These are phyloP conservation scores for Ostrea denselamellosa DNA, from an alignment of 1,140 invertebrate species.

Conservation along the genomic window DNA sequence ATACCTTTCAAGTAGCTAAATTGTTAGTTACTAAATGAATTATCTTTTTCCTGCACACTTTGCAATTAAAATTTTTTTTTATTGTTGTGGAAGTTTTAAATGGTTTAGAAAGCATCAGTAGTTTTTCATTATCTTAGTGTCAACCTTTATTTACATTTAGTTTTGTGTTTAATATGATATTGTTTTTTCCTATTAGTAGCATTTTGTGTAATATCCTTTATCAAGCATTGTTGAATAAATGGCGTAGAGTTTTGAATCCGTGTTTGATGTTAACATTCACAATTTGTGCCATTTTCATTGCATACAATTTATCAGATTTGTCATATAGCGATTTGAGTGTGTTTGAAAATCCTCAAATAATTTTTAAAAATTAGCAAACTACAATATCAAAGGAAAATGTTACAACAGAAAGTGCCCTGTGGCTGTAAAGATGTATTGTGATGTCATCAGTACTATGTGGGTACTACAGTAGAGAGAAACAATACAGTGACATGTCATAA, in stretches of 20 bases:
- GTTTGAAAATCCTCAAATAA: neutral
- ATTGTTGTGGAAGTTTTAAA: constrained; percentile 11
- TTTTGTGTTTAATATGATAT: constrained; percentile 17
- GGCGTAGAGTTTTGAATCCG: neutral
- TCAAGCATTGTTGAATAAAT: neutral
- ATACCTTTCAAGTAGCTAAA: neutral
- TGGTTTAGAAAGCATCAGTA: neutral
- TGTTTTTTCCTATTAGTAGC: neutral
- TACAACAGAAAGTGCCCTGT: neutral
- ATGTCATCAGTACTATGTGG: neutral
- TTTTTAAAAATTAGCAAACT: neutral
- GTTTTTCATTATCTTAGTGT: neutral
- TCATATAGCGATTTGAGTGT: neutral
- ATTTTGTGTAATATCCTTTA: neutral
- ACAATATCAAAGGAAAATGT: neutral
- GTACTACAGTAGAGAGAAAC: neutral
- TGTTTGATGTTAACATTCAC: neutral
- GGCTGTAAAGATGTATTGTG: neutral
- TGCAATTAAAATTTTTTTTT: neutral
- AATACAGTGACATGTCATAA: neutral
- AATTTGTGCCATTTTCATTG: constrained; percentile 32
- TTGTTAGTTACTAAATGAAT: neutral
- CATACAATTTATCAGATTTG: neutral
- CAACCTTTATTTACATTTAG: neutral
- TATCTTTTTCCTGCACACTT: neutral